Conservation (phyloP, 1,140 invertebrate species). For the Papilio machaon region DNA sequence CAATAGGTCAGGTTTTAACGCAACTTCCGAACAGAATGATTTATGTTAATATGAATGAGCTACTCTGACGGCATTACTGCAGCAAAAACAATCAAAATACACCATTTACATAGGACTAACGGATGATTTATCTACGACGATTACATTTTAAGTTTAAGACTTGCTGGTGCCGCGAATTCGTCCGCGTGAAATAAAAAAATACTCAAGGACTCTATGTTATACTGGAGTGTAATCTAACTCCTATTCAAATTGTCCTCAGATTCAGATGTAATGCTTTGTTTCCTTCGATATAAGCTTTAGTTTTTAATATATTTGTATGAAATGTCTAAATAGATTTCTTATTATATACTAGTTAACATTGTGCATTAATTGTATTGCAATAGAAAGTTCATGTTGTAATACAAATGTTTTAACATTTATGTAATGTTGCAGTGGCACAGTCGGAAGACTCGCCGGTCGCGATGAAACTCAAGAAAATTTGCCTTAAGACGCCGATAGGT, state of each 20-base stretch:
- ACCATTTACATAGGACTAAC: neutral
- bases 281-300: neutral
- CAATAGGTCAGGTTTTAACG: neutral
- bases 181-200: too few species aligned
- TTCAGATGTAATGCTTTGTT: neutral
- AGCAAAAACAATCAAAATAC: neutral
- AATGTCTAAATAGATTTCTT: neutral
- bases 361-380: neutral
- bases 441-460: conserved; percentile 85
- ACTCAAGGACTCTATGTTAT: too few species aligned
- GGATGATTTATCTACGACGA: too few species aligned
- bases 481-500: conserved; percentile 85
- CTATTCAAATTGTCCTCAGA: too few species aligned
- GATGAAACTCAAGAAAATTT: conserved; percentile 87
- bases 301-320: neutral
- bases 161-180: too few species aligned
- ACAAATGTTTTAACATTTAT: conserved; percentile 28
- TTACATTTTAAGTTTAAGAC: too few species aligned
- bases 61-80: neutral
- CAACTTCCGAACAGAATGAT: neutral
- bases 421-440: conserved; percentile 83
- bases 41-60: neutral
- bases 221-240: too few species aligned
- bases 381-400: neutral
- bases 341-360: neutral